Percentiles rank a stretch among this genome's conserved stretches.
phyloP scores from a whole-genome alignment of 2,888 invertebrate genomes.

The Labia minor region DNA sequence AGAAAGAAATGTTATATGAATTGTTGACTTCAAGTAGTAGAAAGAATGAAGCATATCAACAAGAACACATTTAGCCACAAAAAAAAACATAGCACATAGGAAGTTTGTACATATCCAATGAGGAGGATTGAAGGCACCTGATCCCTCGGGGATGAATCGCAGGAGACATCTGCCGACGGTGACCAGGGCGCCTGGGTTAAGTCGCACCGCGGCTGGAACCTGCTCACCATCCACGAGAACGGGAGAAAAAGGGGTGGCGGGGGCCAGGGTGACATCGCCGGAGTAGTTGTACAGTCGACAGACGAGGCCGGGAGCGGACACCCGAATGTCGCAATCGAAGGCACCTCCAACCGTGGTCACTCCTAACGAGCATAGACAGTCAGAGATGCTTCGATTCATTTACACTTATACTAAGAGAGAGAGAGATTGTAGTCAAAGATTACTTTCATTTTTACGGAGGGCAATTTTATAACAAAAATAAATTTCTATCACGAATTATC shows the following conservation, averaged over 20 bases:
- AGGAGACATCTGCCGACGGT: neutral
- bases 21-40: too few relatives aligned
- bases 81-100: too few relatives aligned
- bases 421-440: too few relatives aligned
- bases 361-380: neutral
- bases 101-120: too few relatives aligned
- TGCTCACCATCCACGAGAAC: slow-evolving; percentile 1
- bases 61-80: too few relatives aligned
- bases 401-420: too few relatives aligned
- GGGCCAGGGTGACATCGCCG: neutral
- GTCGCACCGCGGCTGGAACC: neutral
- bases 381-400: too few relatives aligned
- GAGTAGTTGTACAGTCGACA: neutral
- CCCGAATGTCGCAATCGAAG: neutral
- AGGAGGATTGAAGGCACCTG: neutral
- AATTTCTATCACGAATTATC: too few relatives aligned
- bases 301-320: neutral
- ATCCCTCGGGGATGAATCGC: neutral
- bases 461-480: too few relatives aligned
- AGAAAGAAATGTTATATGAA: too few relatives aligned
- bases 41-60: too few relatives aligned
- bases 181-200: neutral
- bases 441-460: too few relatives aligned
- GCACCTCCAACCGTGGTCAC: neutral
- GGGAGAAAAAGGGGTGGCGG: neutral